A percentile compares a stretch with the other conserved stretches of the same genome.
Conservation (phyloP, 1,140 invertebrate species). For the Acyrthosiphon pisum region DNA sequence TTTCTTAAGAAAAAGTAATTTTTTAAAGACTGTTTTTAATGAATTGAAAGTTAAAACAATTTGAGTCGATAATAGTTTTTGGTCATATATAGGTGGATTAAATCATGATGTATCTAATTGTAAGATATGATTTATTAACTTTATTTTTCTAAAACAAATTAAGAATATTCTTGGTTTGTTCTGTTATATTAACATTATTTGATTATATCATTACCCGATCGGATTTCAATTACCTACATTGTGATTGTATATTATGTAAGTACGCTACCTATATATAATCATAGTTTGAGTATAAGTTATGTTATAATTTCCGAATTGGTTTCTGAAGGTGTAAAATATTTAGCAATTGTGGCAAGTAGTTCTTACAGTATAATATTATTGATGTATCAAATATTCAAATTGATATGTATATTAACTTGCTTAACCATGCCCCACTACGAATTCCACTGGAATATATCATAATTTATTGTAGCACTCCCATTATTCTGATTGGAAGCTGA, state of each 20-base stretch:
- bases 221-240: background rate
- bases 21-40: background rate
- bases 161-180: background rate
- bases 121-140: background rate
- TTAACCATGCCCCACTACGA: background rate
- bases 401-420: background rate
- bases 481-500: background rate
- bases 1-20: background rate
- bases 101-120: background rate
- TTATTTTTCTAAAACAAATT: background rate
- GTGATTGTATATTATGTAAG: too few species aligned
- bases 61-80: background rate
- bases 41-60: background rate
- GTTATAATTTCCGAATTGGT: background rate
- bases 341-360: background rate
- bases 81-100: background rate
- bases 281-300: background rate
- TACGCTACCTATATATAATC: too few species aligned
- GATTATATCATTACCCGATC: background rate
- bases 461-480: background rate
- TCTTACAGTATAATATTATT: background rate
- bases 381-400: background rate
- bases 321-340: background rate
- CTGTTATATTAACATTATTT: background rate
- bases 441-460: background rate